Evolutionary conservation across 2,888 invertebrate species (phyloP), one percentile per base, ranked within the genome.

Genomic region (Brenthis ino): DNA sequence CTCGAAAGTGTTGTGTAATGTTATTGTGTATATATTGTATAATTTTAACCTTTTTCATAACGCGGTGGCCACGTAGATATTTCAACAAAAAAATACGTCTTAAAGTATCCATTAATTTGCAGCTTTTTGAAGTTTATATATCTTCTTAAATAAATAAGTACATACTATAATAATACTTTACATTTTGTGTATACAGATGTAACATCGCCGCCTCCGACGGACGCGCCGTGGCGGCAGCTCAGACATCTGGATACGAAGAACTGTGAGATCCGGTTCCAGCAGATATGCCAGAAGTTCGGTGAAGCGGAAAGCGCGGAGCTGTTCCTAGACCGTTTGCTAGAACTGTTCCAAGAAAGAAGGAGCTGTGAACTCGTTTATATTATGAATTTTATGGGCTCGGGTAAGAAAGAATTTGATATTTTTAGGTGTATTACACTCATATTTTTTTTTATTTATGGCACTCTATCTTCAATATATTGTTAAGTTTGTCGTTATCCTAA

Each of bases 171-270:
- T 43, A 43, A 43, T 43, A 43, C 11, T 43, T 43, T 11, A 11
- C 8, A 43, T 43, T 11, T 43, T 43, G 8, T 11, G 11, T 43
- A 28, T 50, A 47, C 57, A 74, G 73, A 68, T 53, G 61, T 72
- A 54, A 53, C 68, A 5, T 56, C 24, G 5, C 3, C 55, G 0
- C 81, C 85, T 0, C 81, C 82, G 0, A 37, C 5, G 0, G 64
- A 57, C 47, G 84, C 91, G 3, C 94, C 95, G 0, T 97, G 96
- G 96, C 94, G 94, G 69, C 87, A 88, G 60, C 95, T 95, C 70
- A 94, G 93, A 66, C 94, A 95, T 84, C 88, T 96, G 63, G 92
- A 91, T 70, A 89, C 93, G 13, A 77, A 83, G 33, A 79, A 79
- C 3, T 88, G 94, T 58, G 80, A 91, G 68, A 72, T 77, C 0